Conservation (phyloP, 2,888 invertebrate genomes). For the Pteria penguin region DNA sequence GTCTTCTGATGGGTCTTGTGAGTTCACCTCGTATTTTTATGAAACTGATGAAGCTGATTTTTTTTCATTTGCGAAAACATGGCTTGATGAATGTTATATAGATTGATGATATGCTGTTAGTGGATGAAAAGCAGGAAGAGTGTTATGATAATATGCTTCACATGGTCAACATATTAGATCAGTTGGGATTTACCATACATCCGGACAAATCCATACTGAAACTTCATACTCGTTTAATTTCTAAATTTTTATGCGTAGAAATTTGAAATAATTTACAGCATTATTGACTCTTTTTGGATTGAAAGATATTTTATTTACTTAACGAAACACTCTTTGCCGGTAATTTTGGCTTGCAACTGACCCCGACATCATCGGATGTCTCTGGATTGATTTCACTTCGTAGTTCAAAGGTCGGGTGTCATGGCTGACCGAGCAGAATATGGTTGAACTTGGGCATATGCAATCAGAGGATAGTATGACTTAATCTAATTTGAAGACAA, state of each 20-base stretch:
- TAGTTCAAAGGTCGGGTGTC: background rate
- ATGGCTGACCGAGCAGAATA: background rate
- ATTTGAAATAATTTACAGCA: background rate
- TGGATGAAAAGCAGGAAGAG: too few species aligned
- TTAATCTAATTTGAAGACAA: background rate
- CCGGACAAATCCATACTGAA: too few species aligned
- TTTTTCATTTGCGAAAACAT: too few species aligned
- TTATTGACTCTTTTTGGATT: background rate
- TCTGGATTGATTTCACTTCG: background rate
- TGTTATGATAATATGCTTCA: too few species aligned
- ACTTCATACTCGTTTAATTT: too few species aligned
- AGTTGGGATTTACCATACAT: too few species aligned
- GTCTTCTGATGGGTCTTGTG: constrained; percentile 42
- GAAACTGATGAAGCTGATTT: too few species aligned
- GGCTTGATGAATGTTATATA: too few species aligned
- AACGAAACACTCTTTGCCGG: background rate
- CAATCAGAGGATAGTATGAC: background rate
- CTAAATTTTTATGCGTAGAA: too few species aligned
- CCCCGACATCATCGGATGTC: background rate
- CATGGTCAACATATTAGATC: too few species aligned
- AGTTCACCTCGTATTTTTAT: constrained; percentile 24
- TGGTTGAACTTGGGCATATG: background rate
- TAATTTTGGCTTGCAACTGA: background rate
- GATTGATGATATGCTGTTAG: too few species aligned
- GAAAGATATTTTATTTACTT: background rate